phyloP scores from a whole-genome alignment of 2,113 vertebrate species.

The Zingel zingel region DNA sequence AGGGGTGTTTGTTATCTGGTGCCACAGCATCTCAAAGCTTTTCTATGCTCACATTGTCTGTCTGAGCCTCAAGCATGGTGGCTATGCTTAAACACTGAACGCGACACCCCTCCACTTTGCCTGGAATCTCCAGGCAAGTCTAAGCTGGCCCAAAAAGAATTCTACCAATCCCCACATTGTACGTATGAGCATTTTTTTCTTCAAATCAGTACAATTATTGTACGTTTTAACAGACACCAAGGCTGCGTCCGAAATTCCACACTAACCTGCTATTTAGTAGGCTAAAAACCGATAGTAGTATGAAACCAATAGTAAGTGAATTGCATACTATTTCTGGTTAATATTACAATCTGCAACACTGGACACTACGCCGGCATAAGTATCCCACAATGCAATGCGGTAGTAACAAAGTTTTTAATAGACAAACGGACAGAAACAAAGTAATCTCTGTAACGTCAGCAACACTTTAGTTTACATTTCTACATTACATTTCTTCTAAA shows the following conservation, averaged over 20 bases:
- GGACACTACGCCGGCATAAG: no score
- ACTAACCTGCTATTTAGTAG: no score
- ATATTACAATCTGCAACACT: no score
- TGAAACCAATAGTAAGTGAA: no score
- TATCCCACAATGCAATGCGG: no score
- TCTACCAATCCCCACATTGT: neutral
- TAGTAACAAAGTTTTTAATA: no score
- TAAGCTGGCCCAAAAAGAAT: neutral
- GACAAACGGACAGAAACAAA: no score
- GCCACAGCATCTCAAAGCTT: conserved; percentile 62
- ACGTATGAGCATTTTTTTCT: neutral
- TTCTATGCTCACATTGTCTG: conserved; percentile 40
- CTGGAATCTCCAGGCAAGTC: neutral
- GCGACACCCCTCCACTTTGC: neutral
- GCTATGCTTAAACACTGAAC: neutral
- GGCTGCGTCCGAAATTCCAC: neutral
- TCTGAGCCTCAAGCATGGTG: conserved; percentile 17
- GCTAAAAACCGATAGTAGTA: no score
- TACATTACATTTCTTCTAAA: no score
- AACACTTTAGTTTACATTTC: no score
- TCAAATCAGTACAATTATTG: neutral
- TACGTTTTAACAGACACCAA: neutral
- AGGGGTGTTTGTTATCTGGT: conserved; percentile 66
- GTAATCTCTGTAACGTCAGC: no score
- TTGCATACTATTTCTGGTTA: no score